Percentiles rank a stretch among this genome's conserved stretches.
phyloP scores from a whole-genome alignment of 2,888 invertebrate species.

The Disparrhopalites patrizii region DNA sequence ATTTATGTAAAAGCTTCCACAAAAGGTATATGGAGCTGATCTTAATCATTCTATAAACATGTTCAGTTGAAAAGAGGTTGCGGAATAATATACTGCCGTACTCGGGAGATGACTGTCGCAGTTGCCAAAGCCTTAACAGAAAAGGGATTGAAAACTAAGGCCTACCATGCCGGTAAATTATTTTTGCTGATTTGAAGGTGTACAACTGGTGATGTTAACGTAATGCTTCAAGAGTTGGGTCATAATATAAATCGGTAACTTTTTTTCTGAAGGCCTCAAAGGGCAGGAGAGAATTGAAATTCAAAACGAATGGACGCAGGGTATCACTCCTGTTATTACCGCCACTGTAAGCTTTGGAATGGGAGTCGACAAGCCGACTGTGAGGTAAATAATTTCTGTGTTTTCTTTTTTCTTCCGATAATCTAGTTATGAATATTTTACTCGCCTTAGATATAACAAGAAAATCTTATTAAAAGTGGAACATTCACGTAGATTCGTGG shows the following conservation, averaged over 20 bases:
- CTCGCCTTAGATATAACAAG: no score
- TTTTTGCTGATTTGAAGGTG: not conserved
- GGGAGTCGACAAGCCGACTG: conserved; percentile 96
- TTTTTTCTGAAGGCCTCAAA: conserved; percentile 61
- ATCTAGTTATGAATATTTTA: not conserved
- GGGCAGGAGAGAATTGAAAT: conserved; percentile 67
- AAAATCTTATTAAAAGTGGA: no score
- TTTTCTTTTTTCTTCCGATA: conserved; percentile 7
- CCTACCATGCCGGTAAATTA: conserved; percentile 80
- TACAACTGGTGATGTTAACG: not conserved
- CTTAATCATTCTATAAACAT: no score
- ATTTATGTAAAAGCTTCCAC: not conserved
- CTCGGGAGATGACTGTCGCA: conserved; percentile 82
- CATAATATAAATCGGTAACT: not conserved
- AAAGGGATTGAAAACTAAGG: conserved; percentile 69
- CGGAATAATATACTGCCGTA: conserved; percentile 93
- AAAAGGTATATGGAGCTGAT: no score
- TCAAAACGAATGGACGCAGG: conserved; percentile 89
- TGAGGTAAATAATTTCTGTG: conserved; percentile 58
- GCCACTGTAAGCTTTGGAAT: conserved; percentile 99
- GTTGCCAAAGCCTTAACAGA: conserved; percentile 71
- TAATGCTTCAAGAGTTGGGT: not conserved
- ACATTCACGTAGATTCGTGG: conserved; percentile 59
- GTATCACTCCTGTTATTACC: conserved; percentile 81
- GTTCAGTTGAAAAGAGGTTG: conserved; percentile 58